These are phyloP conservation scores for Pollenia angustigena DNA, from an alignment of 2,888 invertebrate species.

Conservation along the genomic window DNA sequence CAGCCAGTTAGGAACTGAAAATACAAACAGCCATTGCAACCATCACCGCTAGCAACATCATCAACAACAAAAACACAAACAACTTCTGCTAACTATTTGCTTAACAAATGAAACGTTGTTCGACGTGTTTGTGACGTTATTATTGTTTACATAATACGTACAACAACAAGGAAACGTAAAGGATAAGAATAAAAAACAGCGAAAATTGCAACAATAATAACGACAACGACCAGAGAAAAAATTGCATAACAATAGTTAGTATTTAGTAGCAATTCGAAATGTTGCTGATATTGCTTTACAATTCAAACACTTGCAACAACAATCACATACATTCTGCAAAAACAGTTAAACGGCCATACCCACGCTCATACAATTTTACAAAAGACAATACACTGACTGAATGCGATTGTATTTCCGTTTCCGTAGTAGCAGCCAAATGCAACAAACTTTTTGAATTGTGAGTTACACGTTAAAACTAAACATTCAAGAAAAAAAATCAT, in stretches of 20 bases:
- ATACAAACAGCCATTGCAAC: constrained; percentile 29
- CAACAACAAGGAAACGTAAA: constrained; percentile 37
- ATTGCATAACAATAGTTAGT: constrained; percentile 51
- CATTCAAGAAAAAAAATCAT: constrained; percentile 13
- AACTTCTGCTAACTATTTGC: constrained; percentile 49
- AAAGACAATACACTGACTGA: constrained; percentile 45
- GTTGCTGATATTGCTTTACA: constrained; percentile 18
- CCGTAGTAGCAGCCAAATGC: constrained; percentile 65
- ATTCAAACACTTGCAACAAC: neutral
- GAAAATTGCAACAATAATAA: constrained; percentile 39
- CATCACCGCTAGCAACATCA: constrained; percentile 2
- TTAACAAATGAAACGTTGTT: constrained; percentile 68
- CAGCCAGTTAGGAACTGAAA: constrained; percentile 31
- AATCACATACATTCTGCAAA: neutral
- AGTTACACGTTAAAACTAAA: constrained; percentile 50
- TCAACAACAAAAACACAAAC: constrained; percentile 27
- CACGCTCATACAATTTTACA: constrained; percentile 8
- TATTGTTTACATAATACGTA: constrained; percentile 61
- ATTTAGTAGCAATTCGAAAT: constrained; percentile 36
- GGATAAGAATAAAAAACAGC: constrained; percentile 45
- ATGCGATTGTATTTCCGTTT: constrained; percentile 72
- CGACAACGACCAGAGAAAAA: constrained; percentile 31
- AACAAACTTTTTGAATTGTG: constrained; percentile 58
- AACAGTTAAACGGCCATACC: neutral
- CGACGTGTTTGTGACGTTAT: constrained; percentile 58